Base-by-base conservation (phyloP, 1,140 invertebrate species). In the Druon quercuslanigerum region DNA sequence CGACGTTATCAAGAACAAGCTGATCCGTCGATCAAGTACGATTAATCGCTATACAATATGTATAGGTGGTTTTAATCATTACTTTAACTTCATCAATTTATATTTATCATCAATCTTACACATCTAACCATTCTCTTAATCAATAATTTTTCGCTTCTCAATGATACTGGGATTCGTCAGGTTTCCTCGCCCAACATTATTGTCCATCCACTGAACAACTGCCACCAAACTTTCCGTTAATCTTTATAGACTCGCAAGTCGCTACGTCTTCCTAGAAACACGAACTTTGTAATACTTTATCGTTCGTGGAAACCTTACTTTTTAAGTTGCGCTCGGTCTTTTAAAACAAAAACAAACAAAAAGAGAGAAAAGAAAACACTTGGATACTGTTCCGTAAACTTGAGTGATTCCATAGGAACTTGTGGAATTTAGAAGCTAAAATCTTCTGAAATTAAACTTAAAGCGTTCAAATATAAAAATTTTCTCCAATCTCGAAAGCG, bases 131-230 rank as follows among this genome's bases (percentile, higher is more conserved):
- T 75, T 66, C 77, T 79, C 71, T 71, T 72, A 78, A 33, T 72
- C 9, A 50, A 71, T 51, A 19, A 72, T 57, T 25, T 60, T 46
- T 78, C 17, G 13, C 54, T 50, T 33, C 71, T 56, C 77, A 51
- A 25, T 73, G 78, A 74, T 71, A 81, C 25, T 75, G 76, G 78
- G 51, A 78, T 52, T 80, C 71, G 20, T 80, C 46, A 79, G 78
- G 75, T 76, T 77, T 76, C 60, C 46, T 76, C 79, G 72, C 52
- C 54, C 50, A 72, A 73, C 72, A 78, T 84, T 84, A 84, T 84
- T 84, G 82, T 84, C 82, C 76, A 84, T 72, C 75, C 74, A 79
- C 79, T 84, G 79, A 56, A 56, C 17, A 78, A 80, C 79, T 78
- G 77, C 52, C 71, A 46, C 40, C 40, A 7, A 46, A 46, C 40